Conservation (phyloP, 1,140 invertebrate species). For the Heliothis subflexa region DNA sequence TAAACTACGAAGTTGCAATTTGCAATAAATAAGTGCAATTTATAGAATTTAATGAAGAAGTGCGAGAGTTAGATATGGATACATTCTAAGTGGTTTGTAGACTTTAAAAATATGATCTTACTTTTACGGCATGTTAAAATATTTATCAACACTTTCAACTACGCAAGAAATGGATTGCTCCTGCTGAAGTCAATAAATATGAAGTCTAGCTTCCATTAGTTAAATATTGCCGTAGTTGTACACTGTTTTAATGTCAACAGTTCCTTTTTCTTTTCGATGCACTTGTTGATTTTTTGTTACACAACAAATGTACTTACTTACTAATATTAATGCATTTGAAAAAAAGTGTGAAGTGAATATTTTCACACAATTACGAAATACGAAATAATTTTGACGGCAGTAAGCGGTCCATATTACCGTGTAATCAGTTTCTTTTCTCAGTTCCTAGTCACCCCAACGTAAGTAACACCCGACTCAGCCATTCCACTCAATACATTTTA, state of each 20-base stretch:
- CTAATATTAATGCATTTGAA: too few species aligned
- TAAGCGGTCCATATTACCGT: background rate
- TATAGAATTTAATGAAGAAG: background rate
- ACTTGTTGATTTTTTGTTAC: background rate
- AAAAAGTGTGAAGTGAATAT: too few species aligned
- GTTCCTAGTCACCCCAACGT: conserved; percentile 33
- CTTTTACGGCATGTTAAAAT: conserved; percentile 20
- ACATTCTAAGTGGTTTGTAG: background rate
- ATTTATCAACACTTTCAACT: conserved; percentile 28
- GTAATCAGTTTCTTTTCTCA: conserved; percentile 37
- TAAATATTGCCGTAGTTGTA: conserved; percentile 1
- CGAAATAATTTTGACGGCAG: background rate
- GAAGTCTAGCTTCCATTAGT: background rate
- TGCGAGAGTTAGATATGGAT: conserved; percentile 3
- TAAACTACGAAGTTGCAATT: conserved; percentile 1
- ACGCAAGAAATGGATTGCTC: conserved; percentile 19
- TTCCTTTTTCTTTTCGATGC: background rate
- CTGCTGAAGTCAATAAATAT: conserved; percentile 23
- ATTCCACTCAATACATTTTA: conserved; percentile 82
- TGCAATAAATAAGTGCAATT: background rate
- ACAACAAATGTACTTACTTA: too few species aligned
- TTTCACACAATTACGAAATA: too few species aligned
- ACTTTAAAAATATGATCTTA: conserved; percentile 34
- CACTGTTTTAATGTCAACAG: background rate
- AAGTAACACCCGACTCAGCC: conserved; percentile 66